Percentiles rank a stretch among this genome's conserved stretches.
Evolutionary conservation across 2,797 vertebrate species (phyloP).

Genomic region (Menidia menidia): DNA sequence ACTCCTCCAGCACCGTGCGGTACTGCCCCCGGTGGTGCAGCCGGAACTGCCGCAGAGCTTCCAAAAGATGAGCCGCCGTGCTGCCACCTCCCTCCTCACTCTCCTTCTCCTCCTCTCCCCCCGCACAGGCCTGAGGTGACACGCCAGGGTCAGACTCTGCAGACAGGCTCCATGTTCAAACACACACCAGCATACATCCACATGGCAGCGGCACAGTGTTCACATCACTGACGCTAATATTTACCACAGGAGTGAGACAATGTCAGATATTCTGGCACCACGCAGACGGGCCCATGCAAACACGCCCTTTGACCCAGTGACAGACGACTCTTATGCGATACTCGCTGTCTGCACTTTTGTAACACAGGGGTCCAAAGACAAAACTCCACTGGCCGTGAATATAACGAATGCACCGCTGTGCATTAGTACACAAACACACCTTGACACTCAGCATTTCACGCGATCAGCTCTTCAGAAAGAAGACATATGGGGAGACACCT

Average conservation of each 20-base stretch:
- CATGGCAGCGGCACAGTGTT: conserved; percentile 47
- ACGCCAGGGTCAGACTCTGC: conserved; percentile 92
- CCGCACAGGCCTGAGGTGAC: conserved; percentile 94
- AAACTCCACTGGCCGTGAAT: conserved; percentile 32
- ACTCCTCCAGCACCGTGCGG: conserved; percentile 95
- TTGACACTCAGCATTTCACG: conserved; percentile 9
- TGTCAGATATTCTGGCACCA: conserved; percentile 48
- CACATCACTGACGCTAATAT: conserved; percentile 42
- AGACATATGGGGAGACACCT: background rate
- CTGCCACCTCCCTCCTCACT: conserved; percentile 86
- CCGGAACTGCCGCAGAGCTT: conserved; percentile 97
- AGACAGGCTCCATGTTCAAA: conserved; percentile 69
- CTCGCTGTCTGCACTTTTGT: conserved; percentile 39
- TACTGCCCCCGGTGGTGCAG: conserved; percentile 98
- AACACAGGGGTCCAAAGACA: conserved; percentile 29
- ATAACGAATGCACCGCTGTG: conserved; percentile 16
- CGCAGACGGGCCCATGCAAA: conserved; percentile 39
- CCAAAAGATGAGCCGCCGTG: conserved; percentile 91
- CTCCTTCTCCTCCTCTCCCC: conserved; percentile 78
- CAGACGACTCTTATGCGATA: conserved; percentile 60
- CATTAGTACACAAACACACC: conserved; percentile 9
- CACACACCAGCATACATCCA: conserved; percentile 47
- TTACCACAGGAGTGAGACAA: conserved; percentile 30
- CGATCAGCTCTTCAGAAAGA: background rate
- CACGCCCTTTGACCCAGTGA: conserved; percentile 62